phyloP scores from a whole-genome alignment of 2,888 invertebrate genomes.

The Drosophila differens region DNA sequence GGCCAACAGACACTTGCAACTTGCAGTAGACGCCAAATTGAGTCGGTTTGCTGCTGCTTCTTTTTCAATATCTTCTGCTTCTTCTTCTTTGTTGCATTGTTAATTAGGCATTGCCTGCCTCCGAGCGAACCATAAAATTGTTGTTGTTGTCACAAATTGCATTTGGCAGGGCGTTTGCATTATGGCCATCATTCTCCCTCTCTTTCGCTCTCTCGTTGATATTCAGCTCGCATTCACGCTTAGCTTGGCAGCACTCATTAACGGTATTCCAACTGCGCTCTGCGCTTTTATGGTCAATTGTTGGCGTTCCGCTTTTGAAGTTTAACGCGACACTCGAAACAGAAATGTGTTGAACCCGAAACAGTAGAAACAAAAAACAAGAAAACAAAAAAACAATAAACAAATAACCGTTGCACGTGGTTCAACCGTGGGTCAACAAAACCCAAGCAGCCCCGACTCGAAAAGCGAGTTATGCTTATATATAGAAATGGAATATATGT shows the following conservation, averaged over 20 bases:
- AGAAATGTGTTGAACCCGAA: slow-evolving; percentile 10
- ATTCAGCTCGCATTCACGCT: slow-evolving; percentile 38
- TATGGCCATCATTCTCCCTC: slow-evolving; percentile 34
- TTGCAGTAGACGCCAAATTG: slow-evolving; percentile 46
- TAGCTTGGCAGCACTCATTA: slow-evolving; percentile 48
- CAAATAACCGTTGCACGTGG: slow-evolving; percentile 47
- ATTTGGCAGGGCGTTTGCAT: slow-evolving; percentile 53
- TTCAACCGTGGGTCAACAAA: slow-evolving; percentile 37
- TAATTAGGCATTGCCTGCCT: slow-evolving; percentile 41
- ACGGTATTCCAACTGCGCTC: slow-evolving; percentile 53
- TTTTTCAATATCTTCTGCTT: background rate
- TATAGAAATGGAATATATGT: background rate
- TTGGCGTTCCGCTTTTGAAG: slow-evolving; percentile 64
- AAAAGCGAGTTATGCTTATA: background rate
- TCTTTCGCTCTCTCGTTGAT: background rate
- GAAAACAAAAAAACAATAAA: slow-evolving; percentile 23
- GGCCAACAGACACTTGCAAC: slow-evolving; percentile 22
- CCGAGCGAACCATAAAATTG: slow-evolving; percentile 7
- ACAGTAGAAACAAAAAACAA: background rate
- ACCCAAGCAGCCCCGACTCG: background rate
- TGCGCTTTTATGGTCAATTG: slow-evolving; percentile 66
- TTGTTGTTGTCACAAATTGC: slow-evolving; percentile 33
- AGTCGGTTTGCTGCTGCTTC: slow-evolving; percentile 6
- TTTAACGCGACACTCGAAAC: slow-evolving; percentile 22
- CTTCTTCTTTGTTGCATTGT: slow-evolving; percentile 27